Base-by-base conservation (phyloP, 2,888 invertebrate species). In the Sesamia inferens region DNA sequence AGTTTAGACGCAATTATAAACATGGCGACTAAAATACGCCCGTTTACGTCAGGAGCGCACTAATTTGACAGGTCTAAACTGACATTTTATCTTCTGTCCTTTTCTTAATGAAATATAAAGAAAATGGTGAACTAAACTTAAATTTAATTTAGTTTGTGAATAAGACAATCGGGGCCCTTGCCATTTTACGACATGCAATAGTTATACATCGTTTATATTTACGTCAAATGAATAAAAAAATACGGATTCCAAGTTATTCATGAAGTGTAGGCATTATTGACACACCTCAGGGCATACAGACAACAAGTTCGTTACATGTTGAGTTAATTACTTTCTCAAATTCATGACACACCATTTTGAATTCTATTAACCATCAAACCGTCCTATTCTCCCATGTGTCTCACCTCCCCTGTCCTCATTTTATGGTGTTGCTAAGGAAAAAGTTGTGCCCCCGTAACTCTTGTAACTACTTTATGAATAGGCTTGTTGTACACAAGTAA, bases 401-500 rank as follows among this genome's bases (percentile, higher is more conserved):
- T 14, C 24, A 22, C 14, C 58, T 19, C 6, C 57, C 51, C 54
- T 65, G 31, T 31, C 31, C 66, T 64, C 47, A 62, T 64, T 73
- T 61, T 75, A 81, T 70, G 64, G 47, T 61, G 76, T 78, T 39
- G n/a, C 70, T 71, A 61, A 67, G 42, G 71, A 66, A 42, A 76
- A 86, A 85, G 59, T 85, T 85, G n/a, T 44, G 14, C 55, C 19
- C n/a, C 61, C 42, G 72, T 85, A 61, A 78, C 64, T 74, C 58
- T 70, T 71, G 24, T 62, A 74, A 84, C 68, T 69, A 79, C 76
- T 81, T 74, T 71, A 76, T 75, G 68, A 81, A 81, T 76, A 76
- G 83, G 68, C 70, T 64, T 74, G 78, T 75, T 65, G 79, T 67
- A 31, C 51, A 63, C 71, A 81, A 82, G 59, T 85, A 65, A 86